Base-by-base conservation (phyloP, 2,797 vertebrate genomes). In the Lutjanus argentimaculatus region DNA sequence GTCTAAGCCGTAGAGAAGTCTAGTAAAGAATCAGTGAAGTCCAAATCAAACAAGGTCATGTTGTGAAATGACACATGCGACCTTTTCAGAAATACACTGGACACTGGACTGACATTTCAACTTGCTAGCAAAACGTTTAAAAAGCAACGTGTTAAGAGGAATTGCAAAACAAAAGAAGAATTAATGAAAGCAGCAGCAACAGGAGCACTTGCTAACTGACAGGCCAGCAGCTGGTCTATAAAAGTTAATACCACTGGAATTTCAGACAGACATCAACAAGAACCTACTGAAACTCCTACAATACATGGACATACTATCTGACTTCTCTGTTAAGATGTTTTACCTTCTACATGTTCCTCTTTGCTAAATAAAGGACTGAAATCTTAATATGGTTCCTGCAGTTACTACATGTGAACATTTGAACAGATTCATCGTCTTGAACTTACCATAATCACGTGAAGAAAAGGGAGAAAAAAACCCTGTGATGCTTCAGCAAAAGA, bases 181-280 rank as follows among this genome's bases (percentile, higher is more conserved):
- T 30, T 6, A 9, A 42, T 48, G 57, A 59, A 58, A 74, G 58
- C 42, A n/a, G 46, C 43, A 73, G 16, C 7, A 62, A 49, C 46
- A 66, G 25, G 36, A 71, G 46, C 57, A 8, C 52, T 42, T 11
- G 49, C 51, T 30, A 15, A 53, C 67, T 17, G 68, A 72, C 52
- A 56, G 66, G 17, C 12, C 25, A 14, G 69, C 78, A 85, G 83
- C 80, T 83, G 83, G 16, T 67, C 74, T 19, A 59, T 84, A 67
- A 87, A 87, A 83, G 57, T 67, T 72, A 59, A 81, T 4, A 22
- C 57, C 30, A 10, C 62, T 61, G 75, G 71, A 78, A 73, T 75
- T 53, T 46, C 36, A 63, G 17, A 40, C 67, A 7, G n/a, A 82
- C 56, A 25, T 46, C 57, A 62, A 43, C 66, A 67, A 36, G 17